Evolutionary conservation across 1,140 invertebrate species (phyloP), one percentile per base, ranked within the genome.

Genomic region (Anoplolepis gracilipes): DNA sequence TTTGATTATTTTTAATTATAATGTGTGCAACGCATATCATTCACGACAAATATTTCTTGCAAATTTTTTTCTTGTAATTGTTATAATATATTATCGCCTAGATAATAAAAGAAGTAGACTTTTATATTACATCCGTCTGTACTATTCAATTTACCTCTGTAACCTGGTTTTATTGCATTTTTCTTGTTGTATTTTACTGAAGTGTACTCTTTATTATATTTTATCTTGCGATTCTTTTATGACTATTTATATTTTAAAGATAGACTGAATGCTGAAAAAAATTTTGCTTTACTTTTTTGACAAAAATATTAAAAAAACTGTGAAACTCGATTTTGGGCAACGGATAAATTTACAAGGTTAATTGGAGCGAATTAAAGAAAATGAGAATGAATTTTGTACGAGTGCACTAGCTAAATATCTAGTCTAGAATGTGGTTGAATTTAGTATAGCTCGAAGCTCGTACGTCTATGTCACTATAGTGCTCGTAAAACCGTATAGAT

Each of bases 371-470:
- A n/a, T n/a, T n/a, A n/a, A 46, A 73, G 65, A 19, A 73, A 82
- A 82, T 46, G 53, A 82, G n/a, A 61, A 57, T 46, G 36, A 72
- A 59, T 72, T 73, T 72, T 82, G 19, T 28, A 81, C 78, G 6
- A 59, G 22, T 13, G 7, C 36, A 25, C 4, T 8, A 25, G 30
- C 53, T 16, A 61, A 82, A 42, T 36, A 72, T 25, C 28, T 46
- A n/a, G 19, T 73, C 25, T 46, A 59, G 55, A 19, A 61, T 25
- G 36, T 33, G 28, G 19, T 1, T 82, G 36, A 73, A 42, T 59
- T 73, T 59, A 46, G 19, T 57, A 30, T 59, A 81, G 30, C 53
- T 25, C 42, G 16, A 67, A 10, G 22, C n/a, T 6, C 13, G 28
- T 25, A 22, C n/a, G 39, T 39, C 7, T 22, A 16, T 25, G 6